A percentile compares a stretch with the other conserved stretches of the same genome.
Evolutionary conservation across 2,797 vertebrate genomes (phyloP).

Genomic region (Simalia tracyae): DNA sequence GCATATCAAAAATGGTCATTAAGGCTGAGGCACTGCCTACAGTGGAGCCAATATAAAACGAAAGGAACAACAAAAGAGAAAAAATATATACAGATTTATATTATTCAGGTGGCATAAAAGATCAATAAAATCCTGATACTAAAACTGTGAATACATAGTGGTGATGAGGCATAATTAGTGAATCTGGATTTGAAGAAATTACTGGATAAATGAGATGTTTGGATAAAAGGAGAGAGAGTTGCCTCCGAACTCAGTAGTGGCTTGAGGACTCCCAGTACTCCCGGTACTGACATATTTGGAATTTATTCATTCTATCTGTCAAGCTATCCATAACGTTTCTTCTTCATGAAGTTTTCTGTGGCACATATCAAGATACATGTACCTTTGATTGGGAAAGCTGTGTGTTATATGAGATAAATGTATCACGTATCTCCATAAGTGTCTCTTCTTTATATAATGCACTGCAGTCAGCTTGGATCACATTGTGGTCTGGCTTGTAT

Average conservation of each 20-base stretch:
- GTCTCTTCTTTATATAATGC: background rate
- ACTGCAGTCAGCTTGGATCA: background rate
- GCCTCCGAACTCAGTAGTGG: background rate
- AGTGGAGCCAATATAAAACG: background rate
- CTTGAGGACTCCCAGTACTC: too few relatives aligned
- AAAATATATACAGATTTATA: background rate
- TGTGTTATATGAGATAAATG: background rate
- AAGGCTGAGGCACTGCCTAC: too few relatives aligned
- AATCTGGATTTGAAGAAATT: background rate
- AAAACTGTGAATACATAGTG: background rate
- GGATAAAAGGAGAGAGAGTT: background rate
- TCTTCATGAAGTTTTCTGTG: slow-evolving; percentile 35
- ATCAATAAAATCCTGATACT: background rate
- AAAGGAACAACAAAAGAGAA: background rate
- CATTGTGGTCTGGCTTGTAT: background rate
- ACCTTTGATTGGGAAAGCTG: background rate
- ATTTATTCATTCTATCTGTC: background rate
- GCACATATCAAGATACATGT: background rate
- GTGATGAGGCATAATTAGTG: background rate
- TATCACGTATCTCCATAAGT: background rate
- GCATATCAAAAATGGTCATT: background rate
- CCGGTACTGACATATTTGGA: background rate
- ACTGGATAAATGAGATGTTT: background rate
- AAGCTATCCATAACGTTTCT: slow-evolving; percentile 34
- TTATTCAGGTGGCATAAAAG: background rate